Conservation (phyloP, 2,888 invertebrate species). For the Drosophila lutescens region DNA sequence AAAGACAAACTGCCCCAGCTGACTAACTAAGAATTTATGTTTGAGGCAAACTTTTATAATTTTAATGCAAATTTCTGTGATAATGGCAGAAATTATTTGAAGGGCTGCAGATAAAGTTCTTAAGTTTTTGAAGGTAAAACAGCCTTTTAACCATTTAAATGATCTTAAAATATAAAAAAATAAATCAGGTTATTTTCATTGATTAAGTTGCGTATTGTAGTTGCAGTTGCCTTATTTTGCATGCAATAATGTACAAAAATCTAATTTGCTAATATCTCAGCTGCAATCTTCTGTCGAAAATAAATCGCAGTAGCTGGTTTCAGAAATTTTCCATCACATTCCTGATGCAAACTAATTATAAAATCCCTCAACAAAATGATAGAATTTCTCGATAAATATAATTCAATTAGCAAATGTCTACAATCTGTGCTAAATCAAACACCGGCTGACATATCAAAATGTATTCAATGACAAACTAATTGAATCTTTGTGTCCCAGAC, state of each 20-base stretch:
- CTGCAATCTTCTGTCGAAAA: neutral
- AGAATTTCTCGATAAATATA: constrained; percentile 32
- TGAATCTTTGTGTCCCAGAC: constrained; percentile 39
- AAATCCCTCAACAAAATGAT: constrained; percentile 17
- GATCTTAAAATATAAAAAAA: no score
- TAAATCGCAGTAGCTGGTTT: neutral
- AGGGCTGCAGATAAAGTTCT: neutral
- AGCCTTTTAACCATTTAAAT: no score
- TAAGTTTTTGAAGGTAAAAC: no score
- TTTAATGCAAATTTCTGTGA: constrained; percentile 15
- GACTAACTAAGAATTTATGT: constrained; percentile 21
- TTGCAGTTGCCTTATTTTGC: no score
- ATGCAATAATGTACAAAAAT: neutral
- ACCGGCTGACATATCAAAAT: constrained; percentile 26
- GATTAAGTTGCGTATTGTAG: no score
- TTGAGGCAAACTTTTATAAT: constrained; percentile 15
- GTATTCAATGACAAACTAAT: constrained; percentile 36
- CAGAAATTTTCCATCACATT: neutral
- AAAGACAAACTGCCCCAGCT: constrained; percentile 25
- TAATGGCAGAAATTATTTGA: neutral
- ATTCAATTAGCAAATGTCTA: constrained; percentile 39
- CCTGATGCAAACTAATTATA: constrained; percentile 27
- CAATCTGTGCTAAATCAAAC: constrained; percentile 42
- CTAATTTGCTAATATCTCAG: neutral
- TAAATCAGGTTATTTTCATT: no score